phyloP scores from a whole-genome alignment of 2,888 invertebrate genomes.

The Chrysodeixis includens region DNA sequence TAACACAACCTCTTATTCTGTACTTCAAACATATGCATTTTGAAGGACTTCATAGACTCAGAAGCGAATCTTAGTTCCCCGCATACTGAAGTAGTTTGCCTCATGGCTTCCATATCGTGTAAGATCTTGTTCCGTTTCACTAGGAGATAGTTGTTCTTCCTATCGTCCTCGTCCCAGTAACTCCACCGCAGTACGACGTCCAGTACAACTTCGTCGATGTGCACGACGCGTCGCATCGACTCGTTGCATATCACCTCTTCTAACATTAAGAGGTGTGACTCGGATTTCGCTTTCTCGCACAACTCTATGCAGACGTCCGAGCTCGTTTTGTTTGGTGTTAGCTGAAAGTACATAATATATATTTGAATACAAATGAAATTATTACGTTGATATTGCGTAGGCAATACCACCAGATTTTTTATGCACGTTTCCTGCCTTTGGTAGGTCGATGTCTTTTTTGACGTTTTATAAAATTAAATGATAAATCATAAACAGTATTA shows the following conservation, averaged over 20 bases:
- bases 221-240: slow-evolving; percentile 93
- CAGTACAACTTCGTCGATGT: slow-evolving; percentile 92
- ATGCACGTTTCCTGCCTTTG: too few relatives aligned
- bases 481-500: too few relatives aligned
- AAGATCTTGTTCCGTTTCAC: slow-evolving; percentile 88
- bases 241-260: slow-evolving; percentile 95
- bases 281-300: slow-evolving; percentile 90
- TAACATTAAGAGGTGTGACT: slow-evolving; percentile 92
- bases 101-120: slow-evolving; percentile 85
- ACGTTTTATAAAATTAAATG: too few relatives aligned
- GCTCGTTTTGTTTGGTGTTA: slow-evolving; percentile 94
- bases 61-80: slow-evolving; percentile 95
- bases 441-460: too few relatives aligned
- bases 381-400: too few relatives aligned
- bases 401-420: too few relatives aligned
- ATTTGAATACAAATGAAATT: too few relatives aligned
- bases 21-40: slow-evolving; percentile 94
- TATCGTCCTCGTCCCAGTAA: slow-evolving; percentile 96
- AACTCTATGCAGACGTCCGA: slow-evolving; percentile 93
- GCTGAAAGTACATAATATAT: slow-evolving; percentile 80
- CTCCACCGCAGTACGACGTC: slow-evolving; percentile 94
- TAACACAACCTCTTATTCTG: slow-evolving; percentile 93
- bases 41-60: slow-evolving; percentile 92
- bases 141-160: slow-evolving; percentile 94
- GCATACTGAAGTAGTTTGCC: slow-evolving; percentile 91